These are phyloP conservation scores for Gnathonemus echidnorhynchus DNA, from an alignment of 2,113 vertebrate species.

Conservation along the genomic window DNA sequence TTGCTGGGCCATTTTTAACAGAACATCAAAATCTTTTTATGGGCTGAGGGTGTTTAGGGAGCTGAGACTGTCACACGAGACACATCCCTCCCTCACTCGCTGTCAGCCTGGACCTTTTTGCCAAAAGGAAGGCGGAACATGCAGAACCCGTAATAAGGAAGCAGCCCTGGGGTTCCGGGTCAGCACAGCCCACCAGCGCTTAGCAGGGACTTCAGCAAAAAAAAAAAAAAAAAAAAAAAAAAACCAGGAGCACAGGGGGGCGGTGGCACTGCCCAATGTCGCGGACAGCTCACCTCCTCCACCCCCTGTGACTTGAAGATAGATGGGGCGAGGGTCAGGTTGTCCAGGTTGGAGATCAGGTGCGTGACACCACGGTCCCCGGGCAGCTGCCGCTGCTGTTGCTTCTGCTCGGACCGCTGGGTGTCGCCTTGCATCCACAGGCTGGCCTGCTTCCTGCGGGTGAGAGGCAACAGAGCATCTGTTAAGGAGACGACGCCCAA, in stretches of 20 bases:
- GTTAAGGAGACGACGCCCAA: background rate
- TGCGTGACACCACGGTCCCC: conserved; percentile 63
- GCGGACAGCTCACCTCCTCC: conserved; percentile 64
- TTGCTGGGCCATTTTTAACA: background rate
- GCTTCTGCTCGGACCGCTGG: conserved; percentile 66
- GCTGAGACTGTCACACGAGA: background rate
- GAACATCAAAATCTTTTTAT: background rate
- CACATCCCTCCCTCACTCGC: background rate
- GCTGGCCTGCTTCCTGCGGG: conserved; percentile 72
- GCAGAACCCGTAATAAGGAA: background rate
- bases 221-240: too few species aligned
- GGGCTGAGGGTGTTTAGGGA: background rate
- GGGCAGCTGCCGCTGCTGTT: conserved; percentile 38
- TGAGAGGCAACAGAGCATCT: background rate
- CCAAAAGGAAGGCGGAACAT: background rate
- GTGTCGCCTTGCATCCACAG: conserved; percentile 82
- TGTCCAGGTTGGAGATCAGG: conserved; percentile 75
- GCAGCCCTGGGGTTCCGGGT: background rate
- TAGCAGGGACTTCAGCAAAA: background rate
- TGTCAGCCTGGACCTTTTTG: background rate
- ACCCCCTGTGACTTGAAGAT: conserved; percentile 53
- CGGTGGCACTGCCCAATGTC: background rate
- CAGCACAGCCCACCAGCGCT: background rate
- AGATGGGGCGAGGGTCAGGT: conserved; percentile 64
- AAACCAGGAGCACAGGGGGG: background rate